These are phyloP conservation scores for Acipenser ruthenus DNA, from an alignment of 2,797 vertebrate species.

Conservation along the genomic window DNA sequence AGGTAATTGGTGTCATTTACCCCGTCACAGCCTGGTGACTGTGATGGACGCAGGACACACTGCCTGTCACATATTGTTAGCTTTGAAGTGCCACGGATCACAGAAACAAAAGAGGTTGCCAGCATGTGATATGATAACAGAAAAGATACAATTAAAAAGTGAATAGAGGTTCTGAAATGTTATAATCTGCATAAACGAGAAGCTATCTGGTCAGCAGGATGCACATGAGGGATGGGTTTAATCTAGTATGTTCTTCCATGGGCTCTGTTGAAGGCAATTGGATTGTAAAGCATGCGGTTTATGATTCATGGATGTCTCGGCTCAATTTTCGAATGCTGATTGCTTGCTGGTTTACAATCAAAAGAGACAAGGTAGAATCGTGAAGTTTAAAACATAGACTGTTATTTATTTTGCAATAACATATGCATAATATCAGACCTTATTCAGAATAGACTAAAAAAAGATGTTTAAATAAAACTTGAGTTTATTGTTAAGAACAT, in stretches of 20 bases:
- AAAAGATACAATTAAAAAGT: constrained; percentile 18
- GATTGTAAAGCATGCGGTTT: not conserved
- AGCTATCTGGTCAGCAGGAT: constrained; percentile 13
- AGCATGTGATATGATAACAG: constrained; percentile 30
- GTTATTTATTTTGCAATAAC: too few species aligned
- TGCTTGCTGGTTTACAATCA: not conserved
- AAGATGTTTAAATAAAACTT: too few species aligned
- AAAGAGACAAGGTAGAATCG: not conserved
- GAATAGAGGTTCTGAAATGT: constrained; percentile 19
- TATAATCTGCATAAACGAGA: constrained; percentile 3
- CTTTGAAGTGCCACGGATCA: constrained; percentile 40
- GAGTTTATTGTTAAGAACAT: too few species aligned
- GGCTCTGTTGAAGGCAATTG: not conserved
- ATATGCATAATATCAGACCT: too few species aligned
- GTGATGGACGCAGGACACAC: constrained; percentile 43
- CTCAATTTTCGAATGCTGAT: not conserved
- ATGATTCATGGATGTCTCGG: not conserved
- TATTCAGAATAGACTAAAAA: too few species aligned
- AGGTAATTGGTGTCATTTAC: constrained; percentile 66
- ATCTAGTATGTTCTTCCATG: not conserved
- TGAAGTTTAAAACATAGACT: too few species aligned
- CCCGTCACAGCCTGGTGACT: constrained; percentile 56
- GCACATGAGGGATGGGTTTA: constrained; percentile 3
- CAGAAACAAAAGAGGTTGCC: constrained; percentile 28
- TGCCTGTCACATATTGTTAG: constrained; percentile 57